phyloP scores from a whole-genome alignment of 2,888 invertebrate genomes.

The Gisinianus flammeolus region DNA sequence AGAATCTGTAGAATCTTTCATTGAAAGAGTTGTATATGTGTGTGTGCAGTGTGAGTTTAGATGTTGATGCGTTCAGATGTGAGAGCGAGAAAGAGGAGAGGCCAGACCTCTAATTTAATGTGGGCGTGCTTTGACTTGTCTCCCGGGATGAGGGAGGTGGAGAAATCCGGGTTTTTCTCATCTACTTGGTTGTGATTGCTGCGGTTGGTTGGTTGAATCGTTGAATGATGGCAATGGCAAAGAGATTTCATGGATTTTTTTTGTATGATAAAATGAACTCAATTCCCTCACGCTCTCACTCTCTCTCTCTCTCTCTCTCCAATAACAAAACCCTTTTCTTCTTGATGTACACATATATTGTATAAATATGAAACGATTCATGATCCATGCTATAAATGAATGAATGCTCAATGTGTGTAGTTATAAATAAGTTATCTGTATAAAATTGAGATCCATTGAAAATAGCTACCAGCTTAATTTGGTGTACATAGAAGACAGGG shows the following conservation, averaged over 20 bases:
- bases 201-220: neutral
- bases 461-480: no score
- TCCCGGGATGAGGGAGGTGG: constrained; percentile 21
- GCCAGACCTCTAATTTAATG: neutral
- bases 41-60: no score
- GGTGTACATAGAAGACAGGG: no score
- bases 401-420: no score
- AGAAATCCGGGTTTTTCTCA: constrained; percentile 12
- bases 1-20: no score
- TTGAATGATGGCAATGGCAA: neutral
- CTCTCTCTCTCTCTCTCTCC: no score
- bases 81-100: neutral
- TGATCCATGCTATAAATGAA: neutral
- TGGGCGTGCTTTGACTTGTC: constrained; percentile 7
- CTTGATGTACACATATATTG: no score
- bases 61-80: neutral
- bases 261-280: neutral
- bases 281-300: neutral
- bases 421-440: no score
- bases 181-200: neutral
- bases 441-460: no score
- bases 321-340: no score
- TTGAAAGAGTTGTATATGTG: no score
- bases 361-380: no score
- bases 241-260: neutral